Evolutionary conservation across 1,140 invertebrate species (phyloP).

Genomic region (Bombus confusus): DNA sequence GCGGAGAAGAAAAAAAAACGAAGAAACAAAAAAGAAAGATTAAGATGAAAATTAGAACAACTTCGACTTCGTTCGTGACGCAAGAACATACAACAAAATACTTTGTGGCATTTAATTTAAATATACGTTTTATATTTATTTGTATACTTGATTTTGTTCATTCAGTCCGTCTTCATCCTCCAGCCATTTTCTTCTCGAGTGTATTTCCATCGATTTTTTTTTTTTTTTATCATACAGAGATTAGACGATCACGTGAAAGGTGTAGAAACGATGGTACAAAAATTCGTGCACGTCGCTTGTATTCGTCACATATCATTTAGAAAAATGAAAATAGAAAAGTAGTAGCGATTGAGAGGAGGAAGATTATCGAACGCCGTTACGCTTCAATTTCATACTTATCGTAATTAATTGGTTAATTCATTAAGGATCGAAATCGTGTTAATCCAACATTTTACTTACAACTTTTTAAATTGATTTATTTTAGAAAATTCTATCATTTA

Average conservation of each 20-base stretch:
- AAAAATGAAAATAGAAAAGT: neutral
- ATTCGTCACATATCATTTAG: constrained; percentile 55
- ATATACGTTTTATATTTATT: constrained; percentile 75
- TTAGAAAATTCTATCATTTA: too few species aligned
- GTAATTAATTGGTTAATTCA: neutral
- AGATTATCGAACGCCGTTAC: neutral
- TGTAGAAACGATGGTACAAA: constrained; percentile 13
- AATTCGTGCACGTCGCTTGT: constrained; percentile 21
- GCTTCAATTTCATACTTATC: neutral
- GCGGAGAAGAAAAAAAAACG: neutral
- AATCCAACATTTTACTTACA: too few species aligned
- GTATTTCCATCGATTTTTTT: neutral
- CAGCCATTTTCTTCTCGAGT: constrained; percentile 1
- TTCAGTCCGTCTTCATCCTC: constrained; percentile 52
- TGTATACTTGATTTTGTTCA: constrained; percentile 64
- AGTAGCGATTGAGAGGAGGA: neutral
- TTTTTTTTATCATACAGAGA: neutral
- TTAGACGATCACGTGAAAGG: neutral
- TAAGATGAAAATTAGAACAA: neutral
- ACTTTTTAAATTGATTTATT: neutral
- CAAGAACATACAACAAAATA: constrained; percentile 50
- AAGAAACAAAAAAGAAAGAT: neutral
- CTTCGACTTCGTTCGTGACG: constrained; percentile 37
- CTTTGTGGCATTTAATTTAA: constrained; percentile 75
- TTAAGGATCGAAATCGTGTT: neutral